A percentile compares a stretch with the other conserved stretches of the same genome.
Evolutionary conservation across 2,888 invertebrate genomes (phyloP).

Genomic region (Ectemnius lituratus): DNA sequence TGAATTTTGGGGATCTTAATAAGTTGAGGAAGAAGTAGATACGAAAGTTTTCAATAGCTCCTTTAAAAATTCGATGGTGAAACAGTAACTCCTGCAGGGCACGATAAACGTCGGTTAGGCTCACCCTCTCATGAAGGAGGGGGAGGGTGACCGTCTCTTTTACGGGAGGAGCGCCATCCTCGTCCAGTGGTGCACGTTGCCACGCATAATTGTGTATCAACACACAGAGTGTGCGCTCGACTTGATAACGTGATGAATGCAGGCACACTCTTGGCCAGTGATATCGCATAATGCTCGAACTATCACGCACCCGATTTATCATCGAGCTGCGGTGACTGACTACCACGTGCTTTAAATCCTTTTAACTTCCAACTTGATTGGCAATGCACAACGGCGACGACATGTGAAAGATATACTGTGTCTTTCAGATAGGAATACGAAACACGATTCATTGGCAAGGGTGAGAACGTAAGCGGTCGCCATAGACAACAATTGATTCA

Average conservation of each 20-base stretch:
- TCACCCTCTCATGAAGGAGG: slow-evolving; percentile 27
- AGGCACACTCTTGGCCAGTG: slow-evolving; percentile 54
- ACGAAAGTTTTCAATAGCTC: no score
- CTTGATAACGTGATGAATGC: slow-evolving; percentile 77
- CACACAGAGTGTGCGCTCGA: slow-evolving; percentile 71
- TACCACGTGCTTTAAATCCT: slow-evolving; percentile 48
- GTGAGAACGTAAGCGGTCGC: not conserved
- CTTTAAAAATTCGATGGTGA: no score
- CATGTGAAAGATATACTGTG: no score
- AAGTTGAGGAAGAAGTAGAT: no score
- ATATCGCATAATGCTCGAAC: slow-evolving; percentile 36
- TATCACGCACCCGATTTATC: slow-evolving; percentile 37
- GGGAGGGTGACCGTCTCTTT: slow-evolving; percentile 26
- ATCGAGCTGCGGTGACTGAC: slow-evolving; percentile 51
- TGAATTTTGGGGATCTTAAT: no score
- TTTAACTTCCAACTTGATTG: no score
- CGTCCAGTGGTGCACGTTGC: slow-evolving; percentile 64
- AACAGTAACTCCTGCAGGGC: no score
- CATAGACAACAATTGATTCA: slow-evolving; percentile 5
- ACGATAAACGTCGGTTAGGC: slow-evolving; percentile 49
- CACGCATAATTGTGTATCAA: slow-evolving; percentile 77
- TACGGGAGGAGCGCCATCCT: slow-evolving; percentile 21
- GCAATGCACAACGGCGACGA: no score
- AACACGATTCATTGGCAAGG: not conserved
- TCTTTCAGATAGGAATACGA: no score